Conservation (phyloP, 1,140 invertebrate species). For the Lamellibrachia luymesi region DNA sequence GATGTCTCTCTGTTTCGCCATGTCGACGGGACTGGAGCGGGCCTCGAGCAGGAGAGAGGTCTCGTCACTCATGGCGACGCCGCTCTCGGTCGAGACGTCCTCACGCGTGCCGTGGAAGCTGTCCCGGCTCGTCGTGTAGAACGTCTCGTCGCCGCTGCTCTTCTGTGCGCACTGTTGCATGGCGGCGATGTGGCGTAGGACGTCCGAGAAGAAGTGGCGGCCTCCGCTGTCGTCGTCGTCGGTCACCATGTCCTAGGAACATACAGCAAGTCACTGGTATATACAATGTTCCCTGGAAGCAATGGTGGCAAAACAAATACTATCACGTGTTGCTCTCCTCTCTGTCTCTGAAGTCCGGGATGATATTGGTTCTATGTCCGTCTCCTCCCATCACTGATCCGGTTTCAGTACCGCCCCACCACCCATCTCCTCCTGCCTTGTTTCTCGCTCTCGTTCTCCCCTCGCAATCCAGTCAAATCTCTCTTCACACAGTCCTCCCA, state of each 20-base stretch:
- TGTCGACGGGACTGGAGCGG: constrained; percentile 20
- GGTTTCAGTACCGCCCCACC: no score
- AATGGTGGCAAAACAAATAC: no score
- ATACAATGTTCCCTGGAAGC: no score
- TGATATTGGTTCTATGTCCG: no score
- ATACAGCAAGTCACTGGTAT: neutral
- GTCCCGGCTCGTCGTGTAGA: neutral
- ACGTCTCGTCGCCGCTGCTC: neutral
- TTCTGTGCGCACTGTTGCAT: neutral
- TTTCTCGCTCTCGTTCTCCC: no score
- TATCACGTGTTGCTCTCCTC: no score
- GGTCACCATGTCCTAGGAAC: neutral
- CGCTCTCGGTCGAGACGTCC: constrained; percentile 21
- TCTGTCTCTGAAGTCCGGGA: no score
- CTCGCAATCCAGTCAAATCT: no score
- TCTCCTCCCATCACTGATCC: no score
- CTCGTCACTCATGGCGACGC: constrained; percentile 14
- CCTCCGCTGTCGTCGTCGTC: constrained; percentile 2
- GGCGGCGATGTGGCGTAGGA: constrained; percentile 8
- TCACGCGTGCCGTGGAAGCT: constrained; percentile 18
- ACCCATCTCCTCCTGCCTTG: no score
- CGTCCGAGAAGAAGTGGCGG: constrained; percentile 8
- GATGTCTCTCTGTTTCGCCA: constrained; percentile 12
- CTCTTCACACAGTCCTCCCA: no score
- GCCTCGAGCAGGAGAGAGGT: constrained; percentile 16